Percentiles rank a stretch among this genome's conserved stretches.
These are phyloP conservation scores for Peromyscus polionotus DNA, from an alignment of 2,113 vertebrate genomes.

Conservation along the genomic window DNA sequence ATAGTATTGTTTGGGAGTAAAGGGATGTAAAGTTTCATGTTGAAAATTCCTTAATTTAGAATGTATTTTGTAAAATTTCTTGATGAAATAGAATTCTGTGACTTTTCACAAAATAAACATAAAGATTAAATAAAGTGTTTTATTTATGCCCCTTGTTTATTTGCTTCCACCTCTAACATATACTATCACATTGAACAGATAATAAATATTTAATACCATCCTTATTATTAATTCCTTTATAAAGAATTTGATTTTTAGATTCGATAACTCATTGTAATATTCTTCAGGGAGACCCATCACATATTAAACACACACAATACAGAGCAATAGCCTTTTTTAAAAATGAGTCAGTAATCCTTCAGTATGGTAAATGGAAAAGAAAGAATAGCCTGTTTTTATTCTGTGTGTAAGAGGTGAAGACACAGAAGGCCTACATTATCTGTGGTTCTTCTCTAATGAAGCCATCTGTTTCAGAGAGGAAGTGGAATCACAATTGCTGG, in stretches of 20 bases:
- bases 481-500: not conserved
- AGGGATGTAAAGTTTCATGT: not conserved
- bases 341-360: not conserved
- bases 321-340: not conserved
- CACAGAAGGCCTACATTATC: not conserved
- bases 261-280: not conserved
- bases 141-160: not conserved
- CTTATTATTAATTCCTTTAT: constrained; percentile 16
- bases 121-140: not conserved
- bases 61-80: not conserved
- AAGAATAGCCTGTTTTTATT: not conserved
- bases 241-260: not conserved
- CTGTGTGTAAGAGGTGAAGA: not conserved
- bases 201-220: not conserved
- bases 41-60: not conserved
- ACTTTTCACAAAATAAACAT: not conserved
- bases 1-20: not conserved
- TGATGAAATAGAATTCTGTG: not conserved
- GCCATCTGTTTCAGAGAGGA: not conserved
- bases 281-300: constrained; percentile 30
- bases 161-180: not conserved
- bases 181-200: not conserved
- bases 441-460: not conserved
- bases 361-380: not conserved
- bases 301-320: not conserved